Base-by-base conservation (phyloP, 1,140 invertebrate genomes). In the Cyrtorhinus lividipennis region DNA sequence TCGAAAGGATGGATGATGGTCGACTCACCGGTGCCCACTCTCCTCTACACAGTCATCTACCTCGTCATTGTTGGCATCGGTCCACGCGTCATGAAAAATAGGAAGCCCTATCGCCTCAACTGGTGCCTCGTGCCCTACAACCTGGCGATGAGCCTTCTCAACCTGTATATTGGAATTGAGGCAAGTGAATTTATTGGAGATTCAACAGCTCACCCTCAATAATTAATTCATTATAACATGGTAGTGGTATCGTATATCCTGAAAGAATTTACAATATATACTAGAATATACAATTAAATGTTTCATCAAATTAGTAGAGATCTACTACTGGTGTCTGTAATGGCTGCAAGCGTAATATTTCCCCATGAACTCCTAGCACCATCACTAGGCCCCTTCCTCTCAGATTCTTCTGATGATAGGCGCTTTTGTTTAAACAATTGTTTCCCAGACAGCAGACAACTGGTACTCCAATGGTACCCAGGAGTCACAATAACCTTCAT, bases 1-100 rank as follows among this genome's bases (percentile, higher is more conserved):
- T 91, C 91, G 48, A 83, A 83, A 79, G 84, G 86, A 76, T 91
- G 91, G 92, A 80, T 85, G 0, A 72, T 95, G 65, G 92, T 95
- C 62, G 83, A 88, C 62, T 67, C 90, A 0, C 88, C 88, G 24
- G 72, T 80, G 61, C 88, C 90, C 15, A 92, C 87, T 0, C 69
- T 89, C 8, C 71, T 84, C 2, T 83, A 90, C 68, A 86, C 87
- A 1, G 64, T 82, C 23, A 63, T 86, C 18, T 96, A 96, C 72
- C 76, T 94, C 26, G 75, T 85, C 59, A 82, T 91, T 64, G 88
- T 93, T 10, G 86, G 81, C 79, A 74, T 82, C 23, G 90, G 89
- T 10, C 90, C 90, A 22, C 86, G 83, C 71, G 65, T 90, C 12
- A 95, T 95, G 92, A 81, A 79, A 70, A 83, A 88, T 65, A 77